These are phyloP conservation scores for Hippocampus zosterae DNA, from an alignment of 2,113 vertebrate species.

Conservation along the genomic window DNA sequence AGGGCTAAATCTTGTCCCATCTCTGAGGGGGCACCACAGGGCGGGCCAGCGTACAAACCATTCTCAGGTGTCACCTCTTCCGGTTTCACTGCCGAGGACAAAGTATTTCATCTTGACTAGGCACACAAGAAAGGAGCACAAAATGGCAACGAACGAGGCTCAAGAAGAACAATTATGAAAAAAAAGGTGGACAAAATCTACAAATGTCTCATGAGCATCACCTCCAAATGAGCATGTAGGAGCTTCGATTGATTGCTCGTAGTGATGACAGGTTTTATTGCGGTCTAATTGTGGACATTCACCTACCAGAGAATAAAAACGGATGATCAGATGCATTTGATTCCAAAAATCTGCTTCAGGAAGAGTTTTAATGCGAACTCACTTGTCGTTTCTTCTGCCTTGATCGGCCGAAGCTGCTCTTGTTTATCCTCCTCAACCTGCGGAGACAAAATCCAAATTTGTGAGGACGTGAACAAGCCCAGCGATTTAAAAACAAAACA, in stretches of 20 bases:
- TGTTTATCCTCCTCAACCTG: slow-evolving; percentile 21
- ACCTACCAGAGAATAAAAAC: slow-evolving; percentile 10
- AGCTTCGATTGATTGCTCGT: slow-evolving; percentile 21
- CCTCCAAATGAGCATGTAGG: slow-evolving; percentile 29
- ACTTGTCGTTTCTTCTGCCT: slow-evolving; percentile 42
- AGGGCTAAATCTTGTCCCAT: slow-evolving; percentile 61
- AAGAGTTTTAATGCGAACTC: slow-evolving; percentile 4
- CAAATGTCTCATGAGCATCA: slow-evolving; percentile 1
- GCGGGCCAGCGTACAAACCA: slow-evolving; percentile 13
- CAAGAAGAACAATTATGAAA: not conserved
- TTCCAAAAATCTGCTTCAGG: not conserved
- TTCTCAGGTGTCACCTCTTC: slow-evolving; percentile 40
- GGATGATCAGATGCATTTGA: not conserved
- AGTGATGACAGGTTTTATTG: slow-evolving; percentile 3
- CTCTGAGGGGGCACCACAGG: slow-evolving; percentile 37
- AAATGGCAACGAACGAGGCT: not conserved
- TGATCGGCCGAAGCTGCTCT: slow-evolving; percentile 7
- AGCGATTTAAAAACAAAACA: not conserved
- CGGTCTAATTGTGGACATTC: slow-evolving; percentile 30
- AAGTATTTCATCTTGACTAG: not conserved
- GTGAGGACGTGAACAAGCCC: not conserved
- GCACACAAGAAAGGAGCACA: not conserved
- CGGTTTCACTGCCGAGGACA: slow-evolving; percentile 9
- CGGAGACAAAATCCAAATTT: not conserved
- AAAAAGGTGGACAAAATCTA: not conserved